Percentiles rank a stretch among this genome's conserved stretches.
phyloP scores from a whole-genome alignment of 2,888 invertebrate species.

The Anodontia alba region DNA sequence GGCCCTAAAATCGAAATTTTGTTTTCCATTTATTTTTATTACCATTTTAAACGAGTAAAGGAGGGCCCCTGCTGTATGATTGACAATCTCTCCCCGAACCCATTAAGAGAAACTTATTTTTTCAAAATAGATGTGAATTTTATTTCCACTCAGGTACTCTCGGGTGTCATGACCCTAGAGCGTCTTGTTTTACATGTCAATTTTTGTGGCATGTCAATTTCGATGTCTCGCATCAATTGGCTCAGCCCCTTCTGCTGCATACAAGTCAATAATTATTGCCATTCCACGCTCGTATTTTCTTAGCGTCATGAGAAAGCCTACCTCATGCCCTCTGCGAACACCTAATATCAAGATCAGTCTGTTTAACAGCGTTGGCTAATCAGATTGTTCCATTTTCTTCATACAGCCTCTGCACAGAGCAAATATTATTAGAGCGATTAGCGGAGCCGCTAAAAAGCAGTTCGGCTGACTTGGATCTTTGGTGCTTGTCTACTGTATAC shows the following conservation, averaged over 20 bases:
- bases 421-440: too few species aligned
- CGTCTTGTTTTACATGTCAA: conserved; percentile 21
- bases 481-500: too few species aligned
- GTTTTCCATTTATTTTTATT: conserved; percentile 16
- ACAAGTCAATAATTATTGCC: conserved; percentile 7
- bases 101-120: conserved; percentile 17
- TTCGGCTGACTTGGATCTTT: too few species aligned
- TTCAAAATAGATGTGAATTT: not conserved
- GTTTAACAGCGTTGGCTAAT: too few species aligned
- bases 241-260: not conserved
- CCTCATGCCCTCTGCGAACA: too few species aligned
- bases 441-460: too few species aligned
- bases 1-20: not conserved
- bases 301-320: too few species aligned
- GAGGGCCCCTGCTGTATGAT: conserved; percentile 3
- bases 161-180: conserved; percentile 16
- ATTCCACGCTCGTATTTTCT: not conserved
- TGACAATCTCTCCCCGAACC: not conserved
- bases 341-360: too few species aligned
- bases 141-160: not conserved
- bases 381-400: too few species aligned
- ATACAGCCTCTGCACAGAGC: too few species aligned
- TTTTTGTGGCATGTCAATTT: conserved; percentile 15
- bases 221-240: not conserved
- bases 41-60: not conserved